Conservation (phyloP, 2,888 invertebrate species). For the Philhelius pedissequus region DNA sequence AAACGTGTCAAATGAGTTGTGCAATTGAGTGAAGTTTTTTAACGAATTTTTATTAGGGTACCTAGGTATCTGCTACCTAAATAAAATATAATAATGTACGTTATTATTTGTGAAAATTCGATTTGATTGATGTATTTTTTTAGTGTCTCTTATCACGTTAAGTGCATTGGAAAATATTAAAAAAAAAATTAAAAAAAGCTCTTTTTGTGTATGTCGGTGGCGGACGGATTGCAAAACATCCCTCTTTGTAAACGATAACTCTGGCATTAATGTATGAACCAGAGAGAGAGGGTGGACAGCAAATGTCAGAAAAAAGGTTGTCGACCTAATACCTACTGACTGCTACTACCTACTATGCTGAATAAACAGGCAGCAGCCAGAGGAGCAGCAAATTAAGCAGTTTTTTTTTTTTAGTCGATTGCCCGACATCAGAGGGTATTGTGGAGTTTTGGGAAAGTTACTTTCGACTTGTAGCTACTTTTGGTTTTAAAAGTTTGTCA, state of each 20-base stretch:
- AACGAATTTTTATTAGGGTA: not conserved
- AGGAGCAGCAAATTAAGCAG: constrained; percentile 1
- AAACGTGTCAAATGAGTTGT: not conserved
- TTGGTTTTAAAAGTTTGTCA: not conserved
- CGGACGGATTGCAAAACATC: constrained; percentile 47
- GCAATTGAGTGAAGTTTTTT: not conserved
- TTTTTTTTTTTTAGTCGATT: constrained; percentile 36
- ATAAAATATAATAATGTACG: too few species aligned
- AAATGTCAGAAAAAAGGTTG: constrained; percentile 54
- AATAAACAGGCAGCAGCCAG: constrained; percentile 39
- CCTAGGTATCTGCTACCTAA: too few species aligned
- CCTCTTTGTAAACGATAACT: constrained; percentile 52
- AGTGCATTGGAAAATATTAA: constrained; percentile 49
- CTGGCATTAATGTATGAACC: constrained; percentile 31
- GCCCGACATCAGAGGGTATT: constrained; percentile 7
- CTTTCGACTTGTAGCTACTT: not conserved
- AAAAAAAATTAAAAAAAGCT: constrained; percentile 39
- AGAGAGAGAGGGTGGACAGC: constrained; percentile 31
- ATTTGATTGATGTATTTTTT: constrained; percentile 21
- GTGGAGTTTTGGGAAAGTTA: constrained; percentile 1
- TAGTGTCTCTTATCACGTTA: constrained; percentile 35
- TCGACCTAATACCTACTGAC: constrained; percentile 62
- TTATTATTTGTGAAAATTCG: constrained; percentile 39
- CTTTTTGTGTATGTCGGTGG: constrained; percentile 16
- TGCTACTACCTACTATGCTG: too few species aligned